phyloP scores from a whole-genome alignment of 2,888 invertebrate genomes.

The Piscicola geometra region DNA sequence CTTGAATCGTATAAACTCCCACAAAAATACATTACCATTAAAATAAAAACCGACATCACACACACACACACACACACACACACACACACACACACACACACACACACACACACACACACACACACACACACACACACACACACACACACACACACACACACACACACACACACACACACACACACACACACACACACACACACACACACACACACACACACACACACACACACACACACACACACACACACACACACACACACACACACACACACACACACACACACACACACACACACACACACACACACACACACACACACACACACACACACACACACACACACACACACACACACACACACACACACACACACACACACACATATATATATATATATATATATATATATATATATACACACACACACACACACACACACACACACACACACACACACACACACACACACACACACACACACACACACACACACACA shows the following conservation, averaged over 20 bases:
- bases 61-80: conserved; percentile 24
- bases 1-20: too few species aligned
- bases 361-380: conserved; percentile 6
- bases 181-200: conserved; percentile 19
- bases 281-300: conserved; percentile 24
- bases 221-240: conserved; percentile 15
- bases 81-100: conserved; percentile 22
- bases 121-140: conserved; percentile 22
- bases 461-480: conserved; percentile 14
- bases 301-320: conserved; percentile 22
- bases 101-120: conserved; percentile 22
- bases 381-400: background rate
- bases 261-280: conserved; percentile 22
- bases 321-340: conserved; percentile 18
- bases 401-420: background rate
- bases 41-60: too few species aligned
- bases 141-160: conserved; percentile 21
- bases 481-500: conserved; percentile 15
- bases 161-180: conserved; percentile 18
- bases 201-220: conserved; percentile 22
- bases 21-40: too few species aligned
- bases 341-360: background rate
- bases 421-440: conserved; percentile 14
- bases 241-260: conserved; percentile 19
- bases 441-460: conserved; percentile 18